These are phyloP conservation scores for Macroramphosus scolopax DNA, from an alignment of 2,797 vertebrate genomes.

Conservation along the genomic window DNA sequence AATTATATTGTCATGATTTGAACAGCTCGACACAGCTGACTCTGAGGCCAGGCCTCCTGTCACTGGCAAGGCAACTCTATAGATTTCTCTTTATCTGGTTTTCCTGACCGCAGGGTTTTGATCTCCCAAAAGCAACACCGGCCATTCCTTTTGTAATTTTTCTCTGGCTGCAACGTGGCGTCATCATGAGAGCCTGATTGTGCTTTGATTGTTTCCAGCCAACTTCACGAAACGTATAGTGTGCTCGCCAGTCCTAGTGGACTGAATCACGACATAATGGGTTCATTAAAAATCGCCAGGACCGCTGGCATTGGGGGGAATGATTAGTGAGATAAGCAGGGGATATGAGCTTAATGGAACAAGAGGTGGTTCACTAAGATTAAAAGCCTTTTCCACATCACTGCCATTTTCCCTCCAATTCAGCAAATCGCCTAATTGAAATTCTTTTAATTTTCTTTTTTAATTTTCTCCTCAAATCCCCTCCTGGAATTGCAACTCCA, in stretches of 20 bases:
- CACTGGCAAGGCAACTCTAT: conserved; percentile 9
- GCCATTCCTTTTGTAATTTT: conserved; percentile 26
- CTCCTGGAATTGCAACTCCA: conserved; percentile 59
- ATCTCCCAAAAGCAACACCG: conserved; percentile 34
- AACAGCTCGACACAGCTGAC: conserved; percentile 36
- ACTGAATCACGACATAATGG: conserved; percentile 68
- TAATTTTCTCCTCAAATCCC: conserved; percentile 65
- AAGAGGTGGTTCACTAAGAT: conserved; percentile 74
- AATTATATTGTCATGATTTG: conserved; percentile 24
- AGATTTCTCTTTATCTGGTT: conserved; percentile 28
- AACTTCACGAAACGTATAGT: conserved; percentile 52
- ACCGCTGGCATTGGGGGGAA: conserved; percentile 70
- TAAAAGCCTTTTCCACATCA: conserved; percentile 78
- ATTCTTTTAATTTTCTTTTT: conserved; percentile 76
- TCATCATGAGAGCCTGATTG: conserved; percentile 39
- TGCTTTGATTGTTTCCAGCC: conserved; percentile 67
- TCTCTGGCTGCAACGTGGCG: conserved; percentile 37
- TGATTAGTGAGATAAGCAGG: conserved; percentile 78
- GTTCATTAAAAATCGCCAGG: conserved; percentile 70
- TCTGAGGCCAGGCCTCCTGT: conserved; percentile 22
- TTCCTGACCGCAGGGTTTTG: conserved; percentile 22
- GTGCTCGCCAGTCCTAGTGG: conserved; percentile 60
- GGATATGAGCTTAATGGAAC: conserved; percentile 74
- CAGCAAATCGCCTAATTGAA: conserved; percentile 76
- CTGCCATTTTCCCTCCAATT: conserved; percentile 69